Conservation (phyloP, 2,888 invertebrate genomes). For the Therioaphis trifolii region DNA sequence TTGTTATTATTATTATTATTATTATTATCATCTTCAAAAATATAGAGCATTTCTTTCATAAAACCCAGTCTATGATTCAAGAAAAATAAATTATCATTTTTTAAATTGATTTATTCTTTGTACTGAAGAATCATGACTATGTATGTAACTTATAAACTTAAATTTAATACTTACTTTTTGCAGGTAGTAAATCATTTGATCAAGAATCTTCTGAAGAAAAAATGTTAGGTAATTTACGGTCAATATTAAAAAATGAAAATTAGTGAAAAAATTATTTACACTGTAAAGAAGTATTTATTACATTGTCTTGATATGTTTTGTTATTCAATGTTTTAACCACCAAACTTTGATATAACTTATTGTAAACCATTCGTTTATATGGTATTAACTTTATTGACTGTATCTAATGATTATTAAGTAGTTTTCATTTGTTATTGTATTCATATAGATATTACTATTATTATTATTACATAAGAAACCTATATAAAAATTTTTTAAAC, state of each 20-base stretch:
- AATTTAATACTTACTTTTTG: neutral
- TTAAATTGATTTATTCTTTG: neutral
- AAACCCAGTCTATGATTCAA: constrained; percentile 50
- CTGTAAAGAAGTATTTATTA: neutral
- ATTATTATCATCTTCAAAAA: neutral
- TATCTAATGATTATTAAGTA: constrained; percentile 2
- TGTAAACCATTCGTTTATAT: no score
- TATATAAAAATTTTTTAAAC: neutral
- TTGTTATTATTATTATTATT: neutral
- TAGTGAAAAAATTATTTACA: neutral
- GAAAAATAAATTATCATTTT: neutral
- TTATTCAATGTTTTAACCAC: neutral
- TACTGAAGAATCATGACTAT: neutral
- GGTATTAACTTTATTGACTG: neutral
- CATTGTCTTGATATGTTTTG: neutral
- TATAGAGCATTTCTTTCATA: neutral
- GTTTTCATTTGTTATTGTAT: constrained; percentile 25
- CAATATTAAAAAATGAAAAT: constrained; percentile 26
- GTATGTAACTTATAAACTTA: neutral
- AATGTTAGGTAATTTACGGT: constrained; percentile 24
- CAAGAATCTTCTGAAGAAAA: constrained; percentile 13
- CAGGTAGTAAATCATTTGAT: constrained; percentile 53
- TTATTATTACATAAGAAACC: neutral
- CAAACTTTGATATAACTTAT: no score
- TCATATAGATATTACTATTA: neutral